Base-by-base conservation (phyloP, 2,113 vertebrate species). In the Urocynchramus pylzowi region DNA sequence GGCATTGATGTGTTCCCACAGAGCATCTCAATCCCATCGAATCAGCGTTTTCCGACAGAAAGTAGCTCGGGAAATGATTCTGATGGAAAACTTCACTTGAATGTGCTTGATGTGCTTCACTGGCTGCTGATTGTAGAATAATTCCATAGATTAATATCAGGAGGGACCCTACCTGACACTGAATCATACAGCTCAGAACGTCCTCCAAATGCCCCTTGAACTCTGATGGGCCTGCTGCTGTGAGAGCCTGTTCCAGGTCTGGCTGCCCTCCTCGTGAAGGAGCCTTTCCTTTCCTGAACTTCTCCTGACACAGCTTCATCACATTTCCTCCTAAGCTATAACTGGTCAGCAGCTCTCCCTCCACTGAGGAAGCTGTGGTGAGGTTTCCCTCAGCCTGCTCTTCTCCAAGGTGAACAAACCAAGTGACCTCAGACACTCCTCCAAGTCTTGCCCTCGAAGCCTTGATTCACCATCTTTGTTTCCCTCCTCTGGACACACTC, bases 41-140 rank as follows among this genome's bases (percentile, higher is more conserved):
- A 91, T 80, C 87, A 87, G 83, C 77, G 6, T 78, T 95, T 96
- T 68, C 73, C 89, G 75, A 37, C 30, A 75, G 56, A 93, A 92
- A 92, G 71, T 20, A 76, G 63, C 35, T 90, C 1, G 0, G 56
- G 33, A 92, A 83, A 93, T 63, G 42, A 2, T 82, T 87, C 70
- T 87, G 78, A 73, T 91, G 87, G 78, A 85, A 95, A 96, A 91
- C 26, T 65, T n/a, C n/a, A n/a, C n/a, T n/a, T n/a, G n/a, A n/a
- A n/a, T n/a, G n/a, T n/a, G n/a, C 35, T 76, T 76, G 84, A 87
- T 61, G 45, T 1, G 1, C 65, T 95, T 57, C 41, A 35, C 54
- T 65, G 57, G 49, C 9, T 2, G 91, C 53, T 73, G 69, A 35
- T 73, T 2, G 2, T 1, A 20, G 60, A 60, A 49, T 13, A 47